phyloP scores from a whole-genome alignment of 2,797 vertebrate species.

The Toxotes lorentzi region DNA sequence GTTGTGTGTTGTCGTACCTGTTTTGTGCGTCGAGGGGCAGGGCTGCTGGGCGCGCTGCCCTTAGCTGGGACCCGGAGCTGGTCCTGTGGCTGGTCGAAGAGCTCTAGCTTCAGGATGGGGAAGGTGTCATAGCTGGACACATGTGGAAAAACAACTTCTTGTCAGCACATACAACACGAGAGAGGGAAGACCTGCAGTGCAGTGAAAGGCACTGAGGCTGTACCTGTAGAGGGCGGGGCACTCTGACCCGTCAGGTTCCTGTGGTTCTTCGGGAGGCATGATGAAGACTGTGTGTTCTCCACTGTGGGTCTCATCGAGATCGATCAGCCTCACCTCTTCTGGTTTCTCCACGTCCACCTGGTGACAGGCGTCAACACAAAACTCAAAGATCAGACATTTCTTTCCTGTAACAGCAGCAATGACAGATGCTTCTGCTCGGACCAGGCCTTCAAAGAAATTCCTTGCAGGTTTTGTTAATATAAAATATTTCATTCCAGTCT shows the following conservation, averaged over 20 bases:
- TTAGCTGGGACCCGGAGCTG: conserved; percentile 86
- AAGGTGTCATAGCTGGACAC: conserved; percentile 91
- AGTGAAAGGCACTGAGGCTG: no score
- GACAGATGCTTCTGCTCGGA: no score
- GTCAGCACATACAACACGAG: background rate
- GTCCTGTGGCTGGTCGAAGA: conserved; percentile 91
- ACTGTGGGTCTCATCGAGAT: conserved; percentile 90
- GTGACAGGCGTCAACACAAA: background rate
- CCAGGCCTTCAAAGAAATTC: no score
- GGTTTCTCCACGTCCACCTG: conserved; percentile 93
- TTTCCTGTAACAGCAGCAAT: no score
- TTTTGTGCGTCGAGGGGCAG: conserved; percentile 93
- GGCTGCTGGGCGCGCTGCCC: conserved; percentile 92
- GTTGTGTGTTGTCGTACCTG: conserved; percentile 83
- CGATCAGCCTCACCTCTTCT: conserved; percentile 88
- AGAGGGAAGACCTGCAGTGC: background rate
- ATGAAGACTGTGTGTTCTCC: conserved; percentile 97
- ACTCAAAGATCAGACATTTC: background rate
- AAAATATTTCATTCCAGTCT: no score
- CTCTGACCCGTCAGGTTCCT: conserved; percentile 86
- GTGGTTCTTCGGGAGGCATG: conserved; percentile 92
- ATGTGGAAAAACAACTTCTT: background rate
- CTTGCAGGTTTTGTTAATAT: no score
- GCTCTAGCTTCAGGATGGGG: conserved; percentile 86
- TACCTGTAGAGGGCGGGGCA: conserved; percentile 88